phyloP scores from a whole-genome alignment of 2,113 vertebrate species.

The Sula dactylatra region DNA sequence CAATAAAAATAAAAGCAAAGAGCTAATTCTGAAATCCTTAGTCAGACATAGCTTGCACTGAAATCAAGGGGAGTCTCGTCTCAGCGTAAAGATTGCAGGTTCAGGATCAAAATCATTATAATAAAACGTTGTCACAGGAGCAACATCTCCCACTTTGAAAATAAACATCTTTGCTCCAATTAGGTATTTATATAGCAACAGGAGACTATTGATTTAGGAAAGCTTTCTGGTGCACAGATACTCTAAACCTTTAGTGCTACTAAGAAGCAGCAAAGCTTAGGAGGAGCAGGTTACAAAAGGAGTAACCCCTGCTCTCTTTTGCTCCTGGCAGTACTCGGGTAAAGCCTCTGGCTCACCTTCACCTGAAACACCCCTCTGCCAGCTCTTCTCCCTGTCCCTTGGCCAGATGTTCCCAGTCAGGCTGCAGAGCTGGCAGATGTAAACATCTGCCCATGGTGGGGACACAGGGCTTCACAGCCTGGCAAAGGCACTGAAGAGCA shows the following conservation, averaged over 20 bases:
- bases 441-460: background rate
- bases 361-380: background rate
- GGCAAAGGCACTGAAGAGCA: background rate
- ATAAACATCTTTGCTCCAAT: constrained; percentile 49
- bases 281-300: background rate
- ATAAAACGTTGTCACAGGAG: constrained; percentile 42
- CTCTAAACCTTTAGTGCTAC: background rate
- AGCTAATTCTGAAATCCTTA: constrained; percentile 51
- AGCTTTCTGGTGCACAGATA: background rate
- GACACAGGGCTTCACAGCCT: accelerated
- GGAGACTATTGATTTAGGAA: constrained; percentile 41
- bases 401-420: background rate
- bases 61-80: constrained; percentile 33
- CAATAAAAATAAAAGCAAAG: constrained; percentile 46
- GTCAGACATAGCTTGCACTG: constrained; percentile 1
- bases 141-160: constrained; percentile 48
- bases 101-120: constrained; percentile 52
- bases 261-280: background rate
- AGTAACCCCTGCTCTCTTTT: background rate
- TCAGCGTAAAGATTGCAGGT: constrained; percentile 13
- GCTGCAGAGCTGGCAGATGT: background rate
- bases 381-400: background rate
- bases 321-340: background rate
- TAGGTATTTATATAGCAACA: constrained; percentile 49
- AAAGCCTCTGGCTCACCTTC: background rate